phyloP scores from a whole-genome alignment of 2,113 vertebrate species.

The Thunnus maccoyii region DNA sequence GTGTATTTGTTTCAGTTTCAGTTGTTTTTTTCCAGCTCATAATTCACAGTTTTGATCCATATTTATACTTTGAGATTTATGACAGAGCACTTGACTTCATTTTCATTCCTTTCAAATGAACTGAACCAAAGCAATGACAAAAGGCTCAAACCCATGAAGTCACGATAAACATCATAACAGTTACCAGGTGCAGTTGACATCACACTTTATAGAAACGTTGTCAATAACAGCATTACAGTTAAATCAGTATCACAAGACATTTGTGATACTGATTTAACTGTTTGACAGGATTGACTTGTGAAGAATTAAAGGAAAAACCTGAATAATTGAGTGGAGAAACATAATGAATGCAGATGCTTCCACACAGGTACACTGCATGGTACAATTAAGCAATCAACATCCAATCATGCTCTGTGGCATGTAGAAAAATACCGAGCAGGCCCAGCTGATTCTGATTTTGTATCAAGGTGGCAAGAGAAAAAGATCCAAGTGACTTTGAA shows the following conservation, averaged over 20 bases:
- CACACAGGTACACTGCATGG: too few relatives aligned
- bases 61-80: constrained; percentile 51
- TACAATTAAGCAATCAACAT: too few relatives aligned
- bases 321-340: too few relatives aligned
- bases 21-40: not conserved
- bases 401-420: too few relatives aligned
- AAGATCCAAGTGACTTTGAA: too few relatives aligned
- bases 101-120: constrained; percentile 54
- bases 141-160: constrained; percentile 37
- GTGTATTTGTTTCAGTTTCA: constrained; percentile 19
- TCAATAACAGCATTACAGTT: not conserved
- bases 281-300: too few relatives aligned
- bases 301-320: too few relatives aligned
- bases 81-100: constrained; percentile 22
- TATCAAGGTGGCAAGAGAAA: too few relatives aligned
- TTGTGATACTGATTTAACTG: too few relatives aligned
- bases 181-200: constrained; percentile 54
- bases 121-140: constrained; percentile 45
- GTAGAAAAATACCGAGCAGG: too few relatives aligned
- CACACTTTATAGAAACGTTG: constrained; percentile 12
- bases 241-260: constrained; percentile 1
- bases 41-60: constrained; percentile 33
- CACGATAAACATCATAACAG: constrained; percentile 47
- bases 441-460: too few relatives aligned
- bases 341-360: too few relatives aligned